Evolutionary conservation across 2,113 vertebrate species (phyloP).

Genomic region (Herpetotheres cachinnans): DNA sequence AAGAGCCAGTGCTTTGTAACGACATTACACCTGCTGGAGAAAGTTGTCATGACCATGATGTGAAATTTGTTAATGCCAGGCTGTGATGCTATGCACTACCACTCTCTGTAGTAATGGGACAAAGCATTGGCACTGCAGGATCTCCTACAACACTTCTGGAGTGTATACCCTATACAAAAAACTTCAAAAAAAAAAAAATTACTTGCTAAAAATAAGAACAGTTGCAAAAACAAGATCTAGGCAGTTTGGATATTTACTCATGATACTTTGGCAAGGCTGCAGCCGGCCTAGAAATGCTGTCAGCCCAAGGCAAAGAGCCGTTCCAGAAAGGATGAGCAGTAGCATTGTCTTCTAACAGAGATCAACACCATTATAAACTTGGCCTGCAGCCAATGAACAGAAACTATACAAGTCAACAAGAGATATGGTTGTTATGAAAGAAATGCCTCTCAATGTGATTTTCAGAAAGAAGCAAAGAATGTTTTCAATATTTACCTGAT

Average conservation of each 20-base stretch:
- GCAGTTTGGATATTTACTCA: neutral
- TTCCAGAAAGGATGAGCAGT: neutral
- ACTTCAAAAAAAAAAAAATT: neutral
- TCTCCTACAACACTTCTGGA: neutral
- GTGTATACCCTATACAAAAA: neutral
- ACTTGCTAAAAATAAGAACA: neutral
- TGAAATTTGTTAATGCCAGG: neutral
- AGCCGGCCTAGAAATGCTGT: neutral
- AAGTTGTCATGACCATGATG: neutral
- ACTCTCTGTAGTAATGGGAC: neutral
- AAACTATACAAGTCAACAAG: neutral
- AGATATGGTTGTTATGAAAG: neutral
- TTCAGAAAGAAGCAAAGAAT: constrained; percentile 3
- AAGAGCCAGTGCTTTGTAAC: neutral
- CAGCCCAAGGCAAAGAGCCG: neutral
- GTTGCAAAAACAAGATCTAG: neutral
- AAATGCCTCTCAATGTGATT: neutral
- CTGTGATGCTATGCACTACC: neutral
- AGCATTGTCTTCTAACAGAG: neutral
- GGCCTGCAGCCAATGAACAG: constrained; percentile 7
- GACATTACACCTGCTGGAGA: neutral
- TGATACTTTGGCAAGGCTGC: neutral
- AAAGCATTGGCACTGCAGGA: neutral
- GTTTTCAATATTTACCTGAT: neutral
- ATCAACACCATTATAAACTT: constrained; percentile 6